Evolutionary conservation across 2,113 vertebrate genomes (phyloP).

Genomic region (Pavo muticus): DNA sequence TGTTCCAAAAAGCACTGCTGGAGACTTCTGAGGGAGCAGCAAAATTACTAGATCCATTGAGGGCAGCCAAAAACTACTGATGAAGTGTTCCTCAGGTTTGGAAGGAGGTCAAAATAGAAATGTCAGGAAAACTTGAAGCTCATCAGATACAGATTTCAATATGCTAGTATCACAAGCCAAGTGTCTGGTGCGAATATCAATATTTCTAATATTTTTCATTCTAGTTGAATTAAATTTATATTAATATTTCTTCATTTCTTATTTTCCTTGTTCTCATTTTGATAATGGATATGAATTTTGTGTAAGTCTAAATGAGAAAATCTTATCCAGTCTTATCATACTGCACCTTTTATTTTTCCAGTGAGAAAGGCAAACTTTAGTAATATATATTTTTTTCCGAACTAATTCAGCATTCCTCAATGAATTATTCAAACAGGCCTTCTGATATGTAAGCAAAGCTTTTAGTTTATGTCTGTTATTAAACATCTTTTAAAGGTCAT

Average conservation of each 20-base stretch:
- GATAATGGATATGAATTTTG: not conserved
- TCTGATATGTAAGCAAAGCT: conserved; percentile 7
- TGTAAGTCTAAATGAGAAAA: not conserved
- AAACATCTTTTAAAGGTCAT: not conserved
- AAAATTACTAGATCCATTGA: not conserved
- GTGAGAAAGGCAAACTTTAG: not conserved
- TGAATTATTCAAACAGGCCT: conserved; percentile 5
- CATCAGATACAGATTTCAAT: not conserved
- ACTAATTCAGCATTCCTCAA: not conserved
- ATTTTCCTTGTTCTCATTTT: not conserved
- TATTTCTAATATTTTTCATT: not conserved
- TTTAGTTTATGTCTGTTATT: conserved; percentile 1
- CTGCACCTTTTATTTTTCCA: not conserved
- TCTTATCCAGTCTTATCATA: not conserved
- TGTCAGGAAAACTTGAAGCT: not conserved
- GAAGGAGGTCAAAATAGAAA: not conserved
- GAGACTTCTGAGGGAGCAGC: not conserved
- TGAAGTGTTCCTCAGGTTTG: not conserved
- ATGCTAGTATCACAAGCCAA: not conserved
- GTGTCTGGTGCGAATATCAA: not conserved
- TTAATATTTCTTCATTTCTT: not conserved
- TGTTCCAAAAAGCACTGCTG: not conserved
- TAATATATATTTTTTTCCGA: not conserved
- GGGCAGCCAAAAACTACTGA: not conserved
- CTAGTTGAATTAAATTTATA: not conserved